Evolutionary conservation across 2,888 invertebrate genomes (phyloP).

Genomic region (Metalampra italica): DNA sequence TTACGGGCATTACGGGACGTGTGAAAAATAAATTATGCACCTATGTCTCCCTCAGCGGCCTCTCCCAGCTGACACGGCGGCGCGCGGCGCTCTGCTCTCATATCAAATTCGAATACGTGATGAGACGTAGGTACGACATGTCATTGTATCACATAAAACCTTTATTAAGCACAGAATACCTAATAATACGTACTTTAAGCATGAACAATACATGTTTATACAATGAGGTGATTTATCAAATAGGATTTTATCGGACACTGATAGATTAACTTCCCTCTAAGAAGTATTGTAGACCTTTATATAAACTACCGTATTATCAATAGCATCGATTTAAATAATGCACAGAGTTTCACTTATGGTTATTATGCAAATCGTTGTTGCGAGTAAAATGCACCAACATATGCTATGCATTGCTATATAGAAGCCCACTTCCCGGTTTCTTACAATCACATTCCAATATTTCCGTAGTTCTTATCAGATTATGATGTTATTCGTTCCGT

Average conservation of each 20-base stretch:
- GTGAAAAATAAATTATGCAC: slow-evolving; percentile 37
- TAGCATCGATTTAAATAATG: no score
- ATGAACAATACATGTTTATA: background rate
- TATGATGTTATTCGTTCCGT: no score
- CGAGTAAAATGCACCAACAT: background rate
- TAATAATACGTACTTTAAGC: no score
- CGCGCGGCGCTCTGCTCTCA: slow-evolving; percentile 6
- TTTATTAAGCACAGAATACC: no score
- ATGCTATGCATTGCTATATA: background rate
- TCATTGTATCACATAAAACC: slow-evolving; percentile 6
- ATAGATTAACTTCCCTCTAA: no score
- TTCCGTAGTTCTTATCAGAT: no score
- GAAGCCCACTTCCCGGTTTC: no score
- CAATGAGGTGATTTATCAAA: background rate
- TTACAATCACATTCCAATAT: no score
- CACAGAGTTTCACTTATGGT: background rate
- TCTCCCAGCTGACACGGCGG: background rate
- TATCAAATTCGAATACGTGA: slow-evolving; percentile 21
- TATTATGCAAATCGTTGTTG: slow-evolving; percentile 5
- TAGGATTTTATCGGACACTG: background rate
- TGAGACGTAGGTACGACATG: slow-evolving; percentile 7
- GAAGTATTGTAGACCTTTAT: no score
- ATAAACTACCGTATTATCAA: no score
- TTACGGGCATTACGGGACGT: slow-evolving; percentile 17
- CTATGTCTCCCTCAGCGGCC: slow-evolving; percentile 11